phyloP scores from a whole-genome alignment of 2,888 invertebrate genomes.

The Plebejus melissa region DNA sequence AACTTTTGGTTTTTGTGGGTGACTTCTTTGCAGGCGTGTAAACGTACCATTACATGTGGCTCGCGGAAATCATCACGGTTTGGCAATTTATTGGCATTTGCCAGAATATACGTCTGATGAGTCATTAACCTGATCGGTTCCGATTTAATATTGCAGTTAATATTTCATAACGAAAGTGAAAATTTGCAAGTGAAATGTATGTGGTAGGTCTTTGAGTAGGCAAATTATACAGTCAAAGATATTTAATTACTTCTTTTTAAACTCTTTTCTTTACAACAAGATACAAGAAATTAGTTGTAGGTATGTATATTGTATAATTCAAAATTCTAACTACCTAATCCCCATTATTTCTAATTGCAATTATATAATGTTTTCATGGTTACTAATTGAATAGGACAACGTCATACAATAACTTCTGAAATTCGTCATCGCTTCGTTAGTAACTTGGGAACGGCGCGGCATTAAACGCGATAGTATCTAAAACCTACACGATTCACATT shows the following conservation, averaged over 20 bases:
- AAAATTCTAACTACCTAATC: too few species aligned
- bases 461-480: not conserved
- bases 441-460: conserved; percentile 2
- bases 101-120: not conserved
- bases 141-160: not conserved
- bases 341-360: too few species aligned
- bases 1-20: too few species aligned
- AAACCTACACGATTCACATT: not conserved
- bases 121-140: not conserved
- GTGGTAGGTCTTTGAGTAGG: too few species aligned
- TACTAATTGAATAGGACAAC: not conserved
- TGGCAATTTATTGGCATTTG: conserved; percentile 9
- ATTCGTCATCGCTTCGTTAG: conserved; percentile 5
- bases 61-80: conserved; percentile 43
- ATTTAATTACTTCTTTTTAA: too few species aligned
- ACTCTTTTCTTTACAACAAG: too few species aligned
- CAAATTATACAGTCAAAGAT: too few species aligned
- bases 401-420: not conserved
- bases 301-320: too few species aligned
- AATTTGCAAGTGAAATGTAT: not conserved
- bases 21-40: not conserved
- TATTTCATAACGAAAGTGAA: not conserved
- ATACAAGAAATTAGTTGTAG: too few species aligned
- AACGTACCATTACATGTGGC: conserved; percentile 39
- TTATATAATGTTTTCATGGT: not conserved